Base-by-base conservation (phyloP, 2,113 vertebrate species). In the Chrysemys picta region DNA sequence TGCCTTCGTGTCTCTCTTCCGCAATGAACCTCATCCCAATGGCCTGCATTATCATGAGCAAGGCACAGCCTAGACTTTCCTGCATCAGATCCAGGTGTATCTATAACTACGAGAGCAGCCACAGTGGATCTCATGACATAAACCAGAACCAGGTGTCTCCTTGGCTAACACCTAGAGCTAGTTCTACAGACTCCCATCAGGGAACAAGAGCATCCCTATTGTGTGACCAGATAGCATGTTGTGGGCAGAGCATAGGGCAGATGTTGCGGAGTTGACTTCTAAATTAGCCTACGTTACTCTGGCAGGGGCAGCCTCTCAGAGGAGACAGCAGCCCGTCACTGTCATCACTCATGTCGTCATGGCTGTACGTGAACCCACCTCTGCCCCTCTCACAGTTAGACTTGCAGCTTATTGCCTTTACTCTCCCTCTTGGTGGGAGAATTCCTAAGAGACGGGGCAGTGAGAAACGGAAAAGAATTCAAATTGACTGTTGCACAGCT, bases 111-210 rank as follows among this genome's bases (percentile, higher is more conserved):
- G 47, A 54, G 53, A 8, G 91, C 85, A 92, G 50, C 56, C 91
- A 38, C 24, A 21, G 27, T 35, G 50, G 7, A 52, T 27, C 38
- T 84, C 38, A n/a, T 21, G n/a, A 0, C 49, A 0, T 62, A 31
- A 57, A 17, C 45, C 27, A 75, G 57, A 93, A 10, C 27, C 80
- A 57, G 13, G 29, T 25, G 13, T 84, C 52, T 57, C 47, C 54
- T 80, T 47, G 31, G 79, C 35, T 83, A n/a, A 21, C 49, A 10
- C 84, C 38, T 5, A 35, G 35, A 83, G 24, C 8, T n/a, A 75
- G 8, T 42, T 50, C 52, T 75, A 24, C n/a, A 75, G 19, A 9
- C 29, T 65, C 62, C 45, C 19, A 50, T 50, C 16, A 50, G 24
- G 11, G 10, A 69, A 50, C 27, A 24, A n/a, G 21, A 47, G 45